Conservation (phyloP, 2,797 vertebrate species). For the Agapornis canus region DNA sequence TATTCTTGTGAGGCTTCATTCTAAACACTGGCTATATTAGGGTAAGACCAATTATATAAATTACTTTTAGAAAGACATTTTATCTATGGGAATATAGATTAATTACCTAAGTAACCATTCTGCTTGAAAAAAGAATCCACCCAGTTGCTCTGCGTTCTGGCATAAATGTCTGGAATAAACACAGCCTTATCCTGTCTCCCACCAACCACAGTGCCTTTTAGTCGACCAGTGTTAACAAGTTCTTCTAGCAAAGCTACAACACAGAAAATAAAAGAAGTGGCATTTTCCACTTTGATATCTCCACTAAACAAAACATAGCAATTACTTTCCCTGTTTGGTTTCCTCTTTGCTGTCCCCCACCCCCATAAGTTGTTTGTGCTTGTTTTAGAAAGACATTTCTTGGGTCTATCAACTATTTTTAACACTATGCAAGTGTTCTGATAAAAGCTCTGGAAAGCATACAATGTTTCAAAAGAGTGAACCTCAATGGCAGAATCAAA, state of each 20-base stretch:
- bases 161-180: conserved; percentile 94
- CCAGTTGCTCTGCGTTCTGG: conserved; percentile 92
- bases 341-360: neutral
- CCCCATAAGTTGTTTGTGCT: neutral
- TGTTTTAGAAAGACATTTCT: neutral
- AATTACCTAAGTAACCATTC: conserved; percentile 92
- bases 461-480: neutral
- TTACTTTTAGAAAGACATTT: neutral
- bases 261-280: conserved; percentile 18
- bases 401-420: neutral
- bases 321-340: neutral
- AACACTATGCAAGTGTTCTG: neutral
- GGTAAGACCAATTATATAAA: neutral
- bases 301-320: neutral
- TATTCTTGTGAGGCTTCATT: neutral
- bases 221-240: conserved; percentile 86
- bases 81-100: neutral
- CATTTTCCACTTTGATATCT: neutral
- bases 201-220: conserved; percentile 89
- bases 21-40: neutral
- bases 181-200: conserved; percentile 93
- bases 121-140: conserved; percentile 96
- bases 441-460: neutral
- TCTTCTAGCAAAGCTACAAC: conserved; percentile 90
- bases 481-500: neutral